Base-by-base conservation (phyloP, 92 coral and sea anemone genomes). In the Micromussa lordhowensis region DNA sequence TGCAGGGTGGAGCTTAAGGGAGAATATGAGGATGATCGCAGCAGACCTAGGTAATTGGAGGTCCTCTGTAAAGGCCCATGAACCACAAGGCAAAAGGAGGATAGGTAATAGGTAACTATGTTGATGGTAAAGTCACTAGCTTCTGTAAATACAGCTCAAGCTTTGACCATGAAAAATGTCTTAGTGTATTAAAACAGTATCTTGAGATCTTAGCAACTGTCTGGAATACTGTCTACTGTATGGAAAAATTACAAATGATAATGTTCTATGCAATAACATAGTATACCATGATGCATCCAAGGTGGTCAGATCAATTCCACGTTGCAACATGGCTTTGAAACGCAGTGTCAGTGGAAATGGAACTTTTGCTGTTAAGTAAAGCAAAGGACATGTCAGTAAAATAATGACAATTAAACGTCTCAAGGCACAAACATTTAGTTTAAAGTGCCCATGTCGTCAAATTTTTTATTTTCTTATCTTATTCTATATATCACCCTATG, bases 311-410 rank as follows among this genome's bases (percentile, higher is more conserved):
- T 97, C 99, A 79, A 97, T 93, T 44, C 99, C 99, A 55, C 99
- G 95, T 84, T 97, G 99, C 32, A 97, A 95, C 99, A 97, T 97
- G 40, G 99, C 99, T 87, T 97, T 97, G 90, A 97, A 97, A 75
- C 99, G 98, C 73, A 97, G 87, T 13, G 99, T 97, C 72, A 97
- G 79, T 75, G 99, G 99, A 79, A 97, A 97, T 76, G 99, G 99
- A 7, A 97, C 99, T 86, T 97, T 97, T 5, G 99, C 99, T 97
- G 87, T 17, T 75, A 80, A 38, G 44, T 78, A 82, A 53, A 77
- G 35, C 22, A 31, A 85, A 36, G 22, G 14, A 48, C 19, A 54
- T 17, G 1, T 68, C 16, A 35, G n/a, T 0, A n/a, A 49, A 77
- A 10, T 22, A 48, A 36, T 51, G 17, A 18, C 68, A 61, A n/a